Percentiles rank a stretch among this genome's conserved stretches.
Evolutionary conservation across 2,888 invertebrate genomes (phyloP).

Genomic region (Agrotis segetum): DNA sequence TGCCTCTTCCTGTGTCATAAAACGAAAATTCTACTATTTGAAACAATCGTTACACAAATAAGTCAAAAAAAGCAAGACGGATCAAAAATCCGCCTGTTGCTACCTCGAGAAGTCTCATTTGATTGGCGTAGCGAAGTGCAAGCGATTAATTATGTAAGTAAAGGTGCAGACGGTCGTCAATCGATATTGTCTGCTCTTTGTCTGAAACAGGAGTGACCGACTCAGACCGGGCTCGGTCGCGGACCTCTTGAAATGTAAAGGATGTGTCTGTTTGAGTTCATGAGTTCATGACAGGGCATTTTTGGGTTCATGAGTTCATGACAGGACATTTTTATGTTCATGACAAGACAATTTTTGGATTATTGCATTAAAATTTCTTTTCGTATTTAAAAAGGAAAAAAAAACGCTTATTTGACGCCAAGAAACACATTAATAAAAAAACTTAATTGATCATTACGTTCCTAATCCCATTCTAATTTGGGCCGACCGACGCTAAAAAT

Average conservation of each 20-base stretch:
- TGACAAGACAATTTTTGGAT: background rate
- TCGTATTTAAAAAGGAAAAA: too few relatives aligned
- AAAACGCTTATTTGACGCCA: too few relatives aligned
- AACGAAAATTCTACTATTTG: too few relatives aligned
- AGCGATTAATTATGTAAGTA: conserved; percentile 44
- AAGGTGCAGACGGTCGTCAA: conserved; percentile 39
- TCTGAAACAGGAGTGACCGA: conserved; percentile 43
- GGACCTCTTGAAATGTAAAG: conserved; percentile 27
- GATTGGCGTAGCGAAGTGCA: conserved; percentile 16
- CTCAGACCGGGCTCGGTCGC: conserved; percentile 26
- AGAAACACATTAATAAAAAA: too few relatives aligned
- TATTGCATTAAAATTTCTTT: background rate
- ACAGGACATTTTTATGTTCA: conserved; percentile 1
- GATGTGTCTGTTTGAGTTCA: conserved; percentile 11
- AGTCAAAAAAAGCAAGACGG: background rate
- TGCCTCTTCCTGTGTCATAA: too few relatives aligned
- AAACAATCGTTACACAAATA: too few relatives aligned
- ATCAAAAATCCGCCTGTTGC: conserved; percentile 9
- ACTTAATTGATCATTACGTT: too few relatives aligned
- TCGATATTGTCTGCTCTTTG: conserved; percentile 55
- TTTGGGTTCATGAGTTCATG: background rate
- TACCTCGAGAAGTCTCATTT: conserved; percentile 4
- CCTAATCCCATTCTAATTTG: too few relatives aligned
- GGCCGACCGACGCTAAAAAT: too few relatives aligned
- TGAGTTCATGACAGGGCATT: conserved; percentile 1